Percentiles rank a stretch among this genome's conserved stretches.
Conservation (phyloP, 2,113 vertebrate species). For the Tychaedon coryphoeus region DNA sequence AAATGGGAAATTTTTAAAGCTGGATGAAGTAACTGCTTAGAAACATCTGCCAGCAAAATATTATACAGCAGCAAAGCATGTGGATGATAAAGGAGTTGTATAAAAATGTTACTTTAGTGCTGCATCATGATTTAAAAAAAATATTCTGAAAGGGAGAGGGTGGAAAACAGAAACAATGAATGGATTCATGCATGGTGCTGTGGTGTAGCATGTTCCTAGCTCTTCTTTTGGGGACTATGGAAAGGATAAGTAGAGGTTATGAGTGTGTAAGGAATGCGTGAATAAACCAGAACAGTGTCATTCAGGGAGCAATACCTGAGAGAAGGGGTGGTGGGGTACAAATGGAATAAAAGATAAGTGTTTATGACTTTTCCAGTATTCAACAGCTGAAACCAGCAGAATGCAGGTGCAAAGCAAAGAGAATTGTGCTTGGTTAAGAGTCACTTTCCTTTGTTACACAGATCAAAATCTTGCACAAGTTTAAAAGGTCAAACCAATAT, state of each 20-base stretch:
- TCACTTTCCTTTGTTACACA: not conserved
- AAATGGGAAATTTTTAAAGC: not conserved
- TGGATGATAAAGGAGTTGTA: not conserved
- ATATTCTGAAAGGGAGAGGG: not conserved
- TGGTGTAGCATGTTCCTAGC: rapidly evolving
- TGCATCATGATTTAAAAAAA: not conserved
- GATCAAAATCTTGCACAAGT: not conserved
- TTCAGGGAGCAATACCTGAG: not conserved
- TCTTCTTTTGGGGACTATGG: not conserved
- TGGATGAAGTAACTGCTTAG: not conserved
- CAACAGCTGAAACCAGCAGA: not conserved
- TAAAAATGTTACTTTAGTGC: not conserved
- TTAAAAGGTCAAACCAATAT: not conserved
- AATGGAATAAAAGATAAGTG: not conserved
- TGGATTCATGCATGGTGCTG: rapidly evolving
- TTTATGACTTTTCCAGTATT: not conserved
- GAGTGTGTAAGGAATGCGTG: not conserved
- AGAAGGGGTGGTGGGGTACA: not conserved
- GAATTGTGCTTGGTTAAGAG: not conserved
- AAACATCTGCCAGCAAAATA: not conserved
- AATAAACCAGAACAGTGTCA: rapidly evolving
- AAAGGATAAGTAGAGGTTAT: not conserved
- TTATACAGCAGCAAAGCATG: not conserved
- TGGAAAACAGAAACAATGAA: not conserved
- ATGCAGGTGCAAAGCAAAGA: not conserved